Conservation (phyloP, 1,140 invertebrate genomes). For the Steinernema khuongi region DNA sequence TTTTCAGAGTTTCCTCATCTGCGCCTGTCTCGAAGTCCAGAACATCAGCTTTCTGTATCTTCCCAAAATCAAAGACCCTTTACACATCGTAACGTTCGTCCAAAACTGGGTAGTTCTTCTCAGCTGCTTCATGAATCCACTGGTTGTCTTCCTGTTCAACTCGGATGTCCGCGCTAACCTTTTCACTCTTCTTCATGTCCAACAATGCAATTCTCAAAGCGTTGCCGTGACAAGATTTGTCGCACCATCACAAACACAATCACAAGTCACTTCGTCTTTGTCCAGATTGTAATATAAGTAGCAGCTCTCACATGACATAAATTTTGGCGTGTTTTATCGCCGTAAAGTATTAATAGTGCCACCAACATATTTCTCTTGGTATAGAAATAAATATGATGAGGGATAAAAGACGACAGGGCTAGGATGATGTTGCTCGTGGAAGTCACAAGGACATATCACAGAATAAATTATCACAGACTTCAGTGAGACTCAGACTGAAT, state of each 20-base stretch:
- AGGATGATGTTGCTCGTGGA: too few species aligned
- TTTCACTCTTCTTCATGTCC: neutral
- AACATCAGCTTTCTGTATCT: neutral
- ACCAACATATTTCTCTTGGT: too few species aligned
- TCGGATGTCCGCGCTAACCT: neutral
- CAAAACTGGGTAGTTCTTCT: neutral
- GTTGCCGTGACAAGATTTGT: neutral
- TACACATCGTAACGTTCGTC: neutral
- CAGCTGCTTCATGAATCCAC: neutral
- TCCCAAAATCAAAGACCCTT: neutral
- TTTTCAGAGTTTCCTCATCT: constrained; percentile 4
- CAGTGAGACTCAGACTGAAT: too few species aligned
- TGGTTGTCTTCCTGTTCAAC: neutral
- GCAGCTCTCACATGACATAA: too few species aligned
- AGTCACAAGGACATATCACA: too few species aligned
- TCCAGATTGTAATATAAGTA: too few species aligned
- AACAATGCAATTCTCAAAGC: neutral
- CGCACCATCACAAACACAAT: neutral
- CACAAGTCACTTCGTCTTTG: neutral
- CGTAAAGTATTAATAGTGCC: too few species aligned
- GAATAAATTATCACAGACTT: too few species aligned
- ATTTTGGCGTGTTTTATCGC: too few species aligned
- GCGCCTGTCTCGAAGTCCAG: neutral
- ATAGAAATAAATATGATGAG: too few species aligned
- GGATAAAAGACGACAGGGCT: too few species aligned